Evolutionary conservation across 1,140 invertebrate genomes (phyloP).

Genomic region (Chironomus striatipennis): DNA sequence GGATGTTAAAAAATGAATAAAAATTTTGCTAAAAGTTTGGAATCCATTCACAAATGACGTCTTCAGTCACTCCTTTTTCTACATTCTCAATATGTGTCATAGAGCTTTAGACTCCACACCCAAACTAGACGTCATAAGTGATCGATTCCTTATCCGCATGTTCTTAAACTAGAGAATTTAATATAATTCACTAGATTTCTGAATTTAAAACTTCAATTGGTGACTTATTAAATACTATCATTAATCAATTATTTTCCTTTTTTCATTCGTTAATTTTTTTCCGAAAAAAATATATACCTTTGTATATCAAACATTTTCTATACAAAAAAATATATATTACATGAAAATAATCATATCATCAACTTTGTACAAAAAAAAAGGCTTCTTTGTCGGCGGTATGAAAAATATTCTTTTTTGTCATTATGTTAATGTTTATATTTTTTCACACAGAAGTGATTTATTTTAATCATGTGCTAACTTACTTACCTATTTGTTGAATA

Average conservation of each 20-base stretch:
- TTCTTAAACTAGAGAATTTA: background rate
- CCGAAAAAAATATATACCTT: background rate
- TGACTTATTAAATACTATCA: background rate
- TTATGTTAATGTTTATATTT: conserved; percentile 25
- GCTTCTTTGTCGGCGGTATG: conserved; percentile 13
- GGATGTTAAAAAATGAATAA: background rate
- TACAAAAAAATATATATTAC: background rate
- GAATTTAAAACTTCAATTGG: conserved; percentile 9
- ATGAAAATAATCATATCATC: conserved; percentile 17
- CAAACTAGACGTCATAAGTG: no score
- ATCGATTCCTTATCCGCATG: no score
- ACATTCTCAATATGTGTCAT: no score
- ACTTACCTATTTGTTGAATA: no score
- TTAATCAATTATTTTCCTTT: conserved; percentile 10
- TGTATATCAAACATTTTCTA: background rate
- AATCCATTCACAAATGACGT: background rate
- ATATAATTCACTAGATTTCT: background rate
- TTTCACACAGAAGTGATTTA: background rate
- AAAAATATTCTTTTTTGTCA: conserved; percentile 25
- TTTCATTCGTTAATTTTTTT: conserved; percentile 9
- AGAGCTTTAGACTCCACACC: no score
- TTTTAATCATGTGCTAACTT: background rate
- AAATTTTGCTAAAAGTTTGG: background rate
- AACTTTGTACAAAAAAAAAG: conserved; percentile 23
- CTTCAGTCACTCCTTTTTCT: no score